Evolutionary conservation across 2,888 invertebrate genomes (phyloP), one percentile per base, ranked within the genome.

Genomic region (Lasioglossum vierecki): DNA sequence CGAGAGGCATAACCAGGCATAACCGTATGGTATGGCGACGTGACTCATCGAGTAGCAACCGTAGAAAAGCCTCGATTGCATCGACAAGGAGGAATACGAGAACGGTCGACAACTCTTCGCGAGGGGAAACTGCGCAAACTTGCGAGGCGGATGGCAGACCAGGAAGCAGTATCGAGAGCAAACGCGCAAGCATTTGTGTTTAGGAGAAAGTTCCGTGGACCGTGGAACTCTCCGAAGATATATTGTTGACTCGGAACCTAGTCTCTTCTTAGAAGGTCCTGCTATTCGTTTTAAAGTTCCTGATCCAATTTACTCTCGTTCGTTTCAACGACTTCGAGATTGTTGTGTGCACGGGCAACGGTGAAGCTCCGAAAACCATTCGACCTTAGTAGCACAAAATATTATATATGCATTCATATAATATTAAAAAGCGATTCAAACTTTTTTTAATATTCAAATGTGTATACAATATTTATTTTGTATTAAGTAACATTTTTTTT

Each of bases 31-130:
- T 84, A 85, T 86, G n/a, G 88, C 86, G 87, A 87, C 89, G 91
- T 92, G 92, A 92, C 88, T 92, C 92, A 92, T 92, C 91, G 89
- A 85, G 84, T 86, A 49, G 90, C 89, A 85, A 92, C 89, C 88
- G 88, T 88, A 91, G 88, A 85, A 91, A 91, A 88, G 70, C 83
- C 88, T 88, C 84, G 88, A 91, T 90, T 73, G 84, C 79, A 80
- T 88, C 88, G 85, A 81, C 85, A 49, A 81, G 44, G 53, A 89
- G 78, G 73, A 80, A 71, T 53, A 77, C 79, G 79, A 83, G 75
- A 78, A 35, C 26, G 83, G 53, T 66, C 63, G 63, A 41, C 22
- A 87, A 66, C 75, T 66, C 22, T 46, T 0, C 26, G 63, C 9
- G 49, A 74, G 78, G 73, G 71, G 77, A 74, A 79, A 74, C 73